These are phyloP conservation scores for Colius striatus DNA, from an alignment of 2,113 vertebrate genomes.

Conservation along the genomic window DNA sequence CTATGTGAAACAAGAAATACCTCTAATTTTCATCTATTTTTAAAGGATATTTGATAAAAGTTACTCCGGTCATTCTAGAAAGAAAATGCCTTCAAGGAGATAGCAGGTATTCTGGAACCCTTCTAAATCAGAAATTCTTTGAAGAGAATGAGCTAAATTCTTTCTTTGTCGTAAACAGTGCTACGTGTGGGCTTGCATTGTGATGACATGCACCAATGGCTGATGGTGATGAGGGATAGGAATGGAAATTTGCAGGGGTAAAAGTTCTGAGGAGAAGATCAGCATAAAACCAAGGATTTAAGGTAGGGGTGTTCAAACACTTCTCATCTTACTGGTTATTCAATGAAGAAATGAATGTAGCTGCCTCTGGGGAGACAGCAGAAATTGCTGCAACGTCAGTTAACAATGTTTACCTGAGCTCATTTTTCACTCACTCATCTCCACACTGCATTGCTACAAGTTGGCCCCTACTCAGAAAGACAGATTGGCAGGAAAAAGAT, in stretches of 20 bases:
- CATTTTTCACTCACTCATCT: constrained; percentile 46
- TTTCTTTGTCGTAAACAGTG: neutral
- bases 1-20: neutral
- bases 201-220: too few species aligned
- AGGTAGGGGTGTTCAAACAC: neutral
- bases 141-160: neutral
- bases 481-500: constrained; percentile 31
- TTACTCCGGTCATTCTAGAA: neutral
- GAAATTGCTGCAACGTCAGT: neutral
- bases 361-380: neutral
- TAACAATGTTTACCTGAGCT: neutral
- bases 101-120: neutral
- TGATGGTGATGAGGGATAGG: neutral
- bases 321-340: neutral
- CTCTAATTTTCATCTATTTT: neutral
- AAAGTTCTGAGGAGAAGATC: neutral
- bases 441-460: neutral
- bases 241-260: neutral
- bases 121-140: neutral
- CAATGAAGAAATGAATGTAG: neutral
- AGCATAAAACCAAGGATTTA: neutral
- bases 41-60: neutral
- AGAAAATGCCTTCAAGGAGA: neutral
- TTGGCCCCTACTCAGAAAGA: neutral
- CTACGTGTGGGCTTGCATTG: neutral